Base-by-base conservation (phyloP, 2,888 invertebrate genomes). In the Acrocyrtus sp. region DNA sequence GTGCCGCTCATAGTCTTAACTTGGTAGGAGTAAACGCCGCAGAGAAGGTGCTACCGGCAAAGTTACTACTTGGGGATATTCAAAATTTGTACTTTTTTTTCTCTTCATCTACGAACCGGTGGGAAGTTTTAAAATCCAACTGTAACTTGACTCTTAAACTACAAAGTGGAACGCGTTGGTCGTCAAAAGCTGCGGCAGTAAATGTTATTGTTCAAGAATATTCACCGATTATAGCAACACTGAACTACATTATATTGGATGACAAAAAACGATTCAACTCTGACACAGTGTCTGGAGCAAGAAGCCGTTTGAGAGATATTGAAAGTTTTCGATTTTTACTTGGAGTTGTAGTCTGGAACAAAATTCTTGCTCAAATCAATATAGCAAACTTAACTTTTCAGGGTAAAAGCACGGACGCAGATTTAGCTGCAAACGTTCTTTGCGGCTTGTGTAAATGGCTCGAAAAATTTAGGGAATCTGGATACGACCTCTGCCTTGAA, bases 71-170 rank as follows among this genome's bases (percentile, higher is more conserved):
- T 15, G 74, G 68, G 5, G 12, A 21, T 26, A 56, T 73, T 8
- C 67, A 68, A 39, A 68, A 57, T 26, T 1, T 74, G 1, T 74
- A 61, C 29, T n/a, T 1, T 1, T 74, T 63, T 53, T 68, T 74
- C 17, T 8, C 58, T 0, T 4, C n/a, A 1, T 68, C 62, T 2
- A 22, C 68, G 1, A 3, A 12, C 1, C 51, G 74, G 10, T 74
- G 74, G 74, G 22, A 45, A n/a, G 10, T 58, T 5, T 17, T 65
- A 2, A 48, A 15, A 19, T n/a, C 5, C 0, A 6, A 45, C 2
- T 19, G 34, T 8, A 29, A 27, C 50, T 22, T 15, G 1, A 22
- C 57, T 2, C 19, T 63, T 3, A 74, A 74, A 26, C 17, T 29
- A 24, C 63, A 63, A n/a, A 21, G 21, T 4, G 0, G n/a, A 1